phyloP scores from a whole-genome alignment of 2,797 vertebrate genomes.

The Poecilia picta region DNA sequence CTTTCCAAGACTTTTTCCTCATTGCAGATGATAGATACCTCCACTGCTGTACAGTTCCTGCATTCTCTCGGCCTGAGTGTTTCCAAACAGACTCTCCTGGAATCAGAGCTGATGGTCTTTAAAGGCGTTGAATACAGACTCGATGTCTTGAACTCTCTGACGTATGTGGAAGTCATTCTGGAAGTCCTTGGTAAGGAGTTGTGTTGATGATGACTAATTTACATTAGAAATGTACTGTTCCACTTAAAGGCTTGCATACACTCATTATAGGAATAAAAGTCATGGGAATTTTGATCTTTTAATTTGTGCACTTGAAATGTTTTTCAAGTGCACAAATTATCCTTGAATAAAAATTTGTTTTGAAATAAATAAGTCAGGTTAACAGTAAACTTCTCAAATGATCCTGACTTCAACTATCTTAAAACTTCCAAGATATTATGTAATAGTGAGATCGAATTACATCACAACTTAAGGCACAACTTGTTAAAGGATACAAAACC shows the following conservation, averaged over 20 bases:
- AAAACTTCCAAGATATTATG: too few species aligned
- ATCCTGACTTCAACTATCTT: too few species aligned
- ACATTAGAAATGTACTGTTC: neutral
- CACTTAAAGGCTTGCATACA: neutral
- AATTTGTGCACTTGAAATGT: neutral
- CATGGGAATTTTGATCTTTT: neutral
- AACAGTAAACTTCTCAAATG: too few species aligned
- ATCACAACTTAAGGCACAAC: too few species aligned
- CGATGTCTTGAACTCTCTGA: constrained; percentile 84
- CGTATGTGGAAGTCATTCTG: constrained; percentile 89
- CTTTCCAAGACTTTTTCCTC: neutral
- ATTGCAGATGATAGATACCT: constrained; percentile 84
- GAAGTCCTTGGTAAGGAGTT: constrained; percentile 89
- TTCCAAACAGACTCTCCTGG: constrained; percentile 84
- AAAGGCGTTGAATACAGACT: constrained; percentile 88
- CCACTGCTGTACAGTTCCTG: constrained; percentile 84
- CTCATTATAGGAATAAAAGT: neutral
- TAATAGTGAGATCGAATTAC: too few species aligned
- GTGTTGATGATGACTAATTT: neutral
- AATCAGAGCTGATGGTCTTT: constrained; percentile 89
- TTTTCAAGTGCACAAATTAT: too few species aligned
- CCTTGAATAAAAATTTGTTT: too few species aligned
- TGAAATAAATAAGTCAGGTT: too few species aligned
- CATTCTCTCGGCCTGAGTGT: constrained; percentile 79
- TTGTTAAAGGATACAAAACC: too few species aligned